Percentiles rank a stretch among this genome's conserved stretches.
These are phyloP conservation scores for Ooceraea biroi DNA, from an alignment of 1,140 invertebrate species.

Conservation along the genomic window DNA sequence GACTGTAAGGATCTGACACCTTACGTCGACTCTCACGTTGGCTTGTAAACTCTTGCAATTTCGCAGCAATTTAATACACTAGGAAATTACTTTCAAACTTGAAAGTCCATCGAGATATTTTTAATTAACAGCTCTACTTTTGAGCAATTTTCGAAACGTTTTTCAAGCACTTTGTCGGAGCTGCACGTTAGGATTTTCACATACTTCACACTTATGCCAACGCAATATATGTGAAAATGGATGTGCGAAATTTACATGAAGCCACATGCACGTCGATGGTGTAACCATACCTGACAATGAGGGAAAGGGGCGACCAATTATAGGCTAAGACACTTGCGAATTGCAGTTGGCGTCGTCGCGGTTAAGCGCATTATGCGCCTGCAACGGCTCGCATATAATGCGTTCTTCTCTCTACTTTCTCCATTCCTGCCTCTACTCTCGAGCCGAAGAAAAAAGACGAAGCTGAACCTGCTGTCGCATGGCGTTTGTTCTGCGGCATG, in stretches of 20 bases:
- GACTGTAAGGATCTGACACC: neutral
- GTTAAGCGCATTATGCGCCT: conserved; percentile 58
- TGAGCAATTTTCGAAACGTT: no score
- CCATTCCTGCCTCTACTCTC: conserved; percentile 22
- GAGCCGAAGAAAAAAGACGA: no score
- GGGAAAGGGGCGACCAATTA: conserved; percentile 42
- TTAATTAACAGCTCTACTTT: no score
- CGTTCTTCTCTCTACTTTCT: conserved; percentile 11
- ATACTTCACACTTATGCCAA: neutral
- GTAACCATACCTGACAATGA: conserved; percentile 30
- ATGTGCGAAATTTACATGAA: conserved; percentile 44
- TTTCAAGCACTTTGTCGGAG: neutral
- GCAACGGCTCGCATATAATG: conserved; percentile 29
- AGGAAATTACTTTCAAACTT: no score
- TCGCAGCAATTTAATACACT: neutral
- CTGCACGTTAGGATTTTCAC: conserved; percentile 9
- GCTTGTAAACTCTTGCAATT: neutral
- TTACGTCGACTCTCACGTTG: neutral
- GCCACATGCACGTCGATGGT: conserved; percentile 15
- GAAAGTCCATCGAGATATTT: no score
- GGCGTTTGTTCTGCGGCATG: no score
- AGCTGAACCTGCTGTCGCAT: no score
- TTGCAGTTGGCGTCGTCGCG: conserved; percentile 43
- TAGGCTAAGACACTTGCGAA: conserved; percentile 53
- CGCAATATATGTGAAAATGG: conserved; percentile 2